Evolutionary conservation across 2,888 invertebrate species (phyloP), one percentile per base, ranked within the genome.

Genomic region (Pyrgus malvae): DNA sequence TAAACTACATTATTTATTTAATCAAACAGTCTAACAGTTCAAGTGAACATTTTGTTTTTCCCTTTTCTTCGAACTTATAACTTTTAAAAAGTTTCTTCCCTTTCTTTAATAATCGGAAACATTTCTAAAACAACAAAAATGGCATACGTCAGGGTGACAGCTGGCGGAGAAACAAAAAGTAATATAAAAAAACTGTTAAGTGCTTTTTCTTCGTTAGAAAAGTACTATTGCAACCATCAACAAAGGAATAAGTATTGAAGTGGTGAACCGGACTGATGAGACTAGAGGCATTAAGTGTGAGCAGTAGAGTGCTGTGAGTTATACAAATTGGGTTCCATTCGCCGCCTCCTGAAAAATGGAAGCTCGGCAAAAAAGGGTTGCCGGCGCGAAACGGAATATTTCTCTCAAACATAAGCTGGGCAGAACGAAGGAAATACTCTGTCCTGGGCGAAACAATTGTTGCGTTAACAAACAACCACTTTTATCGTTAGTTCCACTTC

Each of bases 261-360:
- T 61, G 59, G 61, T 50, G 45, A 58, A 57, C 54, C 58, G 58
- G 56, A 67, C 57, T 60, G 56, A 58, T 53, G 56, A 62, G 55
- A 57, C 46, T 49, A 35, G 45, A 48, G 35, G 53, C 46, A 48
- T 48, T 56, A 55, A 56, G 42, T 59, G 60, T 60, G 62, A 48
- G 56, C 59, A 55, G 58, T 59, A 60, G 64, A 70, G 65, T 62
- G 62, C 62, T 62, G 55, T 58, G 67, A 70, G 68, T 71, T 69
- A 73, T 70, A 83, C 75, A 84, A 84, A 84, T 83, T 75, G 74
- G 73, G 72, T 72, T 72, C 74, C 75, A 76, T 81, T 78, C 76
- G 72, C 65, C 67, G 63, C 65, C 72, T 64, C 63, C 72, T 79
- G 81, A 80, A 83, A 84, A 83, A 83, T 81, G 75, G 65, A 70